These are phyloP conservation scores for Diploscapter pachys DNA, from an alignment of 1,140 invertebrate species.

Conservation along the genomic window DNA sequence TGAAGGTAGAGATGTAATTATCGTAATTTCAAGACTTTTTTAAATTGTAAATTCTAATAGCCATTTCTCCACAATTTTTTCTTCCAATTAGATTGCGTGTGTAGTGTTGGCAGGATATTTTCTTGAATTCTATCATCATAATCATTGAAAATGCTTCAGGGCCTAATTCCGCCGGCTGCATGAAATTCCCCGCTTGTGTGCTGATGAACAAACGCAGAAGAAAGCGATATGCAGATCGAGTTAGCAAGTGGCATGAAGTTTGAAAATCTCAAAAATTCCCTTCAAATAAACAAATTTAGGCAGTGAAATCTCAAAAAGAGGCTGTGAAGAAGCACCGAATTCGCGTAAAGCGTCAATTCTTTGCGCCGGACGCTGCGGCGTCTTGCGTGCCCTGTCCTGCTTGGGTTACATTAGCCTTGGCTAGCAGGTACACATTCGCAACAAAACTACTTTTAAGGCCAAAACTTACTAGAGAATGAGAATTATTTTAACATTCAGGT, in stretches of 20 bases:
- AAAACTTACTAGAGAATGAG: too few relatives aligned
- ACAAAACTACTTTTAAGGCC: too few relatives aligned
- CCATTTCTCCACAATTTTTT: background rate
- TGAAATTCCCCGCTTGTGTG: constrained; percentile 47
- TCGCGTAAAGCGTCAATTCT: constrained; percentile 42
- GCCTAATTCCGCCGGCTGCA: constrained; percentile 28
- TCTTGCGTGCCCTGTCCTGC: constrained; percentile 46
- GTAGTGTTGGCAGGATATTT: background rate
- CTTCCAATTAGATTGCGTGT: too few relatives aligned
- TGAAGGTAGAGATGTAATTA: constrained; percentile 2
- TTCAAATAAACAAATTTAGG: too few relatives aligned
- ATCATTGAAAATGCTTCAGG: background rate
- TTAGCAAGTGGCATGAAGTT: constrained; percentile 34
- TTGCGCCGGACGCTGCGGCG: constrained; percentile 40
- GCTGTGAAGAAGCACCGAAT: constrained; percentile 14
- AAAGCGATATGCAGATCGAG: constrained; percentile 39
- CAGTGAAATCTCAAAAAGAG: constrained; percentile 12
- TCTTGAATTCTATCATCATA: background rate
- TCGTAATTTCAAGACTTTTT: too few relatives aligned
- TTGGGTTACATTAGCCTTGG: constrained; percentile 45
- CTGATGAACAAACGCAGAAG: constrained; percentile 39
- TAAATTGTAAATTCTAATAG: background rate
- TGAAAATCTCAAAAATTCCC: too few relatives aligned
- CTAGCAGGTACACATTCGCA: constrained; percentile 16
- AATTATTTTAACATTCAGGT: too few relatives aligned